Conservation (phyloP, 2,113 vertebrate genomes). For the Furnarius figulus region DNA sequence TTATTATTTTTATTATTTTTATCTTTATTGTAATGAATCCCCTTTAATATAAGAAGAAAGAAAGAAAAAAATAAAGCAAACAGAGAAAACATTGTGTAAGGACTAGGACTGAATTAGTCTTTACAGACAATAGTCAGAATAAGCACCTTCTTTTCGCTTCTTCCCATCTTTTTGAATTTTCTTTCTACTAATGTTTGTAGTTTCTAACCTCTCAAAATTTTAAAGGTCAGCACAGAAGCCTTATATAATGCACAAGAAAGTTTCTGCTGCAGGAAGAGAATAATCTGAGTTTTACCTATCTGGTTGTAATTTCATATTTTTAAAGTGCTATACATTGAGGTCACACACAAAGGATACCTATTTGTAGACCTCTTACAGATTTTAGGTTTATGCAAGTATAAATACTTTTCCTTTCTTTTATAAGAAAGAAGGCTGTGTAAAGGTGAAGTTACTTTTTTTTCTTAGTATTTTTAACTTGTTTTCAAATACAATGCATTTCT, state of each 20-base stretch:
- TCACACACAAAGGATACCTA: not conserved
- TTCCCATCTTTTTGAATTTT: not conserved
- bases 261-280: not conserved
- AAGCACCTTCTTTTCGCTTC: not conserved
- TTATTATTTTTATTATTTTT: not conserved
- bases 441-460: not conserved
- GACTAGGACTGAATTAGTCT: not conserved
- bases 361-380: not conserved
- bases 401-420: not conserved
- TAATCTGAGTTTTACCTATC: not conserved
- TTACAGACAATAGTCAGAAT: not conserved
- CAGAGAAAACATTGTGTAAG: not conserved
- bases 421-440: not conserved
- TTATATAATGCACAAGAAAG: not conserved
- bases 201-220: not conserved
- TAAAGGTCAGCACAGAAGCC: not conserved
- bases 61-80: not conserved
- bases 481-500: not conserved
- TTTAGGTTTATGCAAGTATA: not conserved
- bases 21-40: rapidly evolving
- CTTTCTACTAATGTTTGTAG: not conserved
- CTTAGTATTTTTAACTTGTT: not conserved
- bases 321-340: not conserved
- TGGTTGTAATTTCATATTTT: not conserved
- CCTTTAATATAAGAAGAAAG: not conserved